Conservation (phyloP, 2,113 vertebrate genomes). For the Cranoglanis bouderius region DNA sequence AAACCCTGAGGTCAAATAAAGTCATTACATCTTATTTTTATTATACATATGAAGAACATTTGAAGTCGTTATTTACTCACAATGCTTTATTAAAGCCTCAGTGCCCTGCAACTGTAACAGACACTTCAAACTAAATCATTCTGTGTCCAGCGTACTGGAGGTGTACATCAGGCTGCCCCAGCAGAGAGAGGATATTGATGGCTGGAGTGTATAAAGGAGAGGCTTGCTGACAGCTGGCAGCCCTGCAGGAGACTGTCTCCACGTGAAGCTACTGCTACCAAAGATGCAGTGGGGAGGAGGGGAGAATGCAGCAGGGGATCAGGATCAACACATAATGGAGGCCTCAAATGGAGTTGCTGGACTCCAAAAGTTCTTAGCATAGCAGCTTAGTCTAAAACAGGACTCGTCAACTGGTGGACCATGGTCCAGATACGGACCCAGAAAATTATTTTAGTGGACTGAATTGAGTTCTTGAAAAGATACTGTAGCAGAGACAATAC, state of each 20-base stretch:
- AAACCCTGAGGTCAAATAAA: conserved; percentile 23
- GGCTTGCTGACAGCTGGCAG: conserved; percentile 58
- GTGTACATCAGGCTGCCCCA: conserved; percentile 38
- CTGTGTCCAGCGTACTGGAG: background rate
- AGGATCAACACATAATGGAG: conserved; percentile 42
- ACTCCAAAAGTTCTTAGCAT: conserved; percentile 19
- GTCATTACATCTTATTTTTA: background rate
- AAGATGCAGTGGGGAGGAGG: conserved; percentile 42
- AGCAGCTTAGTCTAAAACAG: background rate
- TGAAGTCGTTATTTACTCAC: background rate
- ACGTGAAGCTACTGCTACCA: conserved; percentile 43
- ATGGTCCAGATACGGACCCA: background rate
- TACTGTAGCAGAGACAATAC: background rate
- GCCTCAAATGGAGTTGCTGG: conserved; percentile 34
- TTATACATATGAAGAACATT: background rate
- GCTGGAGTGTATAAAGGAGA: conserved; percentile 51
- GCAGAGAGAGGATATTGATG: conserved; percentile 52
- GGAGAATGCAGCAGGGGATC: conserved; percentile 31
- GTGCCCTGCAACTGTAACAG: conserved; percentile 21
- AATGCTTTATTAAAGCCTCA: background rate
- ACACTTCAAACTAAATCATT: conserved; percentile 33
- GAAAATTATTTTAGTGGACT: background rate
- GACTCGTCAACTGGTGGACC: background rate
- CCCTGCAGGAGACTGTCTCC: conserved; percentile 56
- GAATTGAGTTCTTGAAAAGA: background rate